phyloP scores from a whole-genome alignment of 2,888 invertebrate species.

The Synergus japonicus region DNA sequence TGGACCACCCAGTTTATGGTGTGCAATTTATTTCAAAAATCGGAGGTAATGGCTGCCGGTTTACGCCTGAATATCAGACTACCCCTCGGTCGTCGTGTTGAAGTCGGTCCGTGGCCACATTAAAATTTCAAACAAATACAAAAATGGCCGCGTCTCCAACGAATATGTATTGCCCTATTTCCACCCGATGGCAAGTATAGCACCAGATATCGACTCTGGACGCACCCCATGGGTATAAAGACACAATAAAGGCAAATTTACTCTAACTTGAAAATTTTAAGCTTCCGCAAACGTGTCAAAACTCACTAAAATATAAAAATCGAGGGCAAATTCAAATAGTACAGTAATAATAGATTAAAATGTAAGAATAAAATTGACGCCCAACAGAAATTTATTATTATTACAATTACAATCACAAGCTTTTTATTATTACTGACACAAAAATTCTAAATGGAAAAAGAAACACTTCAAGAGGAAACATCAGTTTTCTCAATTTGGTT shows the following conservation, averaged over 20 bases:
- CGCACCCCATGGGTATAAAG: conserved; percentile 29
- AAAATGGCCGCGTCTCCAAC: conserved; percentile 65
- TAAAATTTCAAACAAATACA: conserved; percentile 74
- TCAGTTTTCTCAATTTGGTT: not conserved
- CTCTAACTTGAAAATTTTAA: conserved; percentile 19
- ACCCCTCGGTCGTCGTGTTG: conserved; percentile 16
- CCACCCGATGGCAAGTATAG: conserved; percentile 45
- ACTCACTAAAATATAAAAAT: not conserved
- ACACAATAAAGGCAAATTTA: conserved; percentile 32
- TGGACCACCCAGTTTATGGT: conserved; percentile 76
- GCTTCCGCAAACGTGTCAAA: not conserved
- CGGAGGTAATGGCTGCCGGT: conserved; percentile 76
- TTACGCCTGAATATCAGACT: conserved; percentile 61
- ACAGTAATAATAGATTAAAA: not conserved
- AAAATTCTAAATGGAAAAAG: not conserved
- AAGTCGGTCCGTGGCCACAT: conserved; percentile 63
- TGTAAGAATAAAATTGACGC: not conserved
- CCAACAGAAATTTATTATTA: not conserved
- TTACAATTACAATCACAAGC: not conserved
- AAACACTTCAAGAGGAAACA: not conserved
- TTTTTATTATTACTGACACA: not conserved
- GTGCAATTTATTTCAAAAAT: conserved; percentile 76
- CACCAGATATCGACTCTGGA: conserved; percentile 37
- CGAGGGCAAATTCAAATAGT: not conserved
- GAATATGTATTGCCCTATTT: conserved; percentile 71